A percentile compares a stretch with the other conserved stretches of the same genome.
Conservation (phyloP, 1,140 invertebrate species). For the Lucilia cuprina region DNA sequence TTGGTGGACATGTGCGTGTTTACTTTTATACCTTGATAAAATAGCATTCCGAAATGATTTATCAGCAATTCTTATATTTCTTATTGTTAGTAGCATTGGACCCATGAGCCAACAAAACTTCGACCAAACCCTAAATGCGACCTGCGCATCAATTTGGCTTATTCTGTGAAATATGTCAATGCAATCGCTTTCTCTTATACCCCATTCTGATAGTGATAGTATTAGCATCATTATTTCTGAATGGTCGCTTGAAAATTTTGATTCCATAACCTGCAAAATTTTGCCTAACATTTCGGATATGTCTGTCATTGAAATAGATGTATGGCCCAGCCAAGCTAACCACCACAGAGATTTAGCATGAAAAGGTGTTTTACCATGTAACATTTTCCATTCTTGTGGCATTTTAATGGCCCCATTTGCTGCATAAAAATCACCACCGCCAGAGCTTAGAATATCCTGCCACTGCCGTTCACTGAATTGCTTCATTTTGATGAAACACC, state of each 20-base stretch:
- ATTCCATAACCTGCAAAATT: conserved; percentile 55
- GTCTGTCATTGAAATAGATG: conserved; percentile 52
- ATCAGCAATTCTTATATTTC: conserved; percentile 60
- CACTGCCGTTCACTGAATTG: conserved; percentile 60
- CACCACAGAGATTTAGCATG: conserved; percentile 61
- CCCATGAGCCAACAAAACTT: conserved; percentile 63
- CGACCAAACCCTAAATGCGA: conserved; percentile 60
- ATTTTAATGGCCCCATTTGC: conserved; percentile 58
- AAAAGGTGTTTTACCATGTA: conserved; percentile 58
- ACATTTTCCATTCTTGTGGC: conserved; percentile 57
- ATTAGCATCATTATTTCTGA: conserved; percentile 57
- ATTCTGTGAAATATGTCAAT: conserved; percentile 57
- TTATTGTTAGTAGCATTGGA: conserved; percentile 59
- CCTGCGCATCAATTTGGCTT: conserved; percentile 57
- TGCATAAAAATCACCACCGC: conserved; percentile 61
- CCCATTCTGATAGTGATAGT: conserved; percentile 54
- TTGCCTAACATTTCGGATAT: conserved; percentile 53
- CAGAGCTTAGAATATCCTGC: conserved; percentile 58
- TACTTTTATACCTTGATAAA: conserved; percentile 54
- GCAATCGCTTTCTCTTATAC: conserved; percentile 58
- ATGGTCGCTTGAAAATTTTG: conserved; percentile 52
- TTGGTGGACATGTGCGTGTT: conserved; percentile 60
- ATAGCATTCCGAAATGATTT: conserved; percentile 54
- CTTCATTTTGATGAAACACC: conserved; percentile 56
- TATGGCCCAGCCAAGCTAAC: conserved; percentile 60